Conservation (phyloP, 2,113 vertebrate genomes). For the Cryptomyrus ogoouensis region DNA sequence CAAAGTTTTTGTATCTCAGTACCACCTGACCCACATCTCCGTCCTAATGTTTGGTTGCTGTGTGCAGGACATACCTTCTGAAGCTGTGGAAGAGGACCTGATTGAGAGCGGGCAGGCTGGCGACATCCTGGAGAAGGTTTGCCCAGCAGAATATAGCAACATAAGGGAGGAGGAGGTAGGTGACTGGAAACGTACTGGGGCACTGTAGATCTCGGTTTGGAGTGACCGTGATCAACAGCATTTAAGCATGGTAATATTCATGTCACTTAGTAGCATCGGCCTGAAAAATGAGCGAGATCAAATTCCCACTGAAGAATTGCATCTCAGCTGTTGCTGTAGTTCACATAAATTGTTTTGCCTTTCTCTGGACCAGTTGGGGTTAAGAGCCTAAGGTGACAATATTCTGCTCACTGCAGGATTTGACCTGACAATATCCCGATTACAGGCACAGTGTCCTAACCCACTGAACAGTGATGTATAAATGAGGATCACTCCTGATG, state of each 20-base stretch:
- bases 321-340: background rate
- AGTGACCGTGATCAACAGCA: background rate
- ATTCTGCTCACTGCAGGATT: background rate
- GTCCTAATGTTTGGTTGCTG: background rate
- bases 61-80: conserved; percentile 73
- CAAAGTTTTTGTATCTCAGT: background rate
- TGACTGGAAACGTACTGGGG: background rate
- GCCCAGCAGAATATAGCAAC: conserved; percentile 71
- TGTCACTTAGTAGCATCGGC: background rate
- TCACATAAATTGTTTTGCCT: background rate
- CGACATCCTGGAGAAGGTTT: conserved; percentile 76
- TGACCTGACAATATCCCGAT: background rate
- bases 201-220: background rate
- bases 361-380: background rate
- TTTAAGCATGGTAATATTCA: background rate
- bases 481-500: background rate
- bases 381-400: background rate
- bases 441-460: background rate
- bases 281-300: background rate
- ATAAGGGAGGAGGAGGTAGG: conserved; percentile 89
- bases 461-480: background rate
- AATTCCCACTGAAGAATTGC: background rate
- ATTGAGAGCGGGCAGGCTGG: conserved; percentile 78
- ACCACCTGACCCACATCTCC: background rate
- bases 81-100: conserved; percentile 73